Base-by-base conservation (phyloP, 64 coral and sea anemone species). In the Dendronephthya gigantea region DNA sequence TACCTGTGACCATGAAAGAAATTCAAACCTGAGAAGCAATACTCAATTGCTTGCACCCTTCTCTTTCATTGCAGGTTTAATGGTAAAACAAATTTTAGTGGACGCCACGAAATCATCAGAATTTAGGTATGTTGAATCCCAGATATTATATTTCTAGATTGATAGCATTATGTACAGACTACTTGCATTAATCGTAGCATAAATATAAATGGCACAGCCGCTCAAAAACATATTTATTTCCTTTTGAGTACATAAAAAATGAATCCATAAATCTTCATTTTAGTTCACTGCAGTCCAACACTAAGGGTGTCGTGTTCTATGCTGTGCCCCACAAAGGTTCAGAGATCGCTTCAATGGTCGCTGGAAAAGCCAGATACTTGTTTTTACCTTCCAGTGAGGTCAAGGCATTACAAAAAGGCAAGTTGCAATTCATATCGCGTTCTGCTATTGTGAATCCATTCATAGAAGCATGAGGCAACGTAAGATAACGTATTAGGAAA, bases 1-100 rank as follows among this genome's bases (percentile, higher is more conserved):
- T 11, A 6, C 41, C 41, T 45, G 41, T 45, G 41, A 45, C 41
- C 41, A 45, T n/a, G n/a, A n/a, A n/a, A n/a, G n/a, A n/a, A n/a
- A n/a, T n/a, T n/a, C n/a, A n/a, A 4, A 45, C 11, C 41, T 45
- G 41, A 45, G 11, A 11, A 6, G 41, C 41, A 45, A 6, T 45
- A 68, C 13, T 14, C 10, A 83, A 58, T 45, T 40, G 52, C 17
- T 48, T 52, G 6, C 76, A 58, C 68, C 1, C 59, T 30, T 39
- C 32, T 45, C 7, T 82, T 25, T 37, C 32, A 35, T 9, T 82
- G 10, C 28, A 96, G 93, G 93, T 62, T 41, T 96, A 43, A 51
- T 96, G 2, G 90, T 96, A 25, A 96, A 96, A 90, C 93, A 92
- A 47, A 62, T 96, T 14, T 50, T 96, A 28, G 25, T 90, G 43